Evolutionary conservation across 2,797 vertebrate species (phyloP), one percentile per base, ranked within the genome.

Genomic region (Danionella dracula): DNA sequence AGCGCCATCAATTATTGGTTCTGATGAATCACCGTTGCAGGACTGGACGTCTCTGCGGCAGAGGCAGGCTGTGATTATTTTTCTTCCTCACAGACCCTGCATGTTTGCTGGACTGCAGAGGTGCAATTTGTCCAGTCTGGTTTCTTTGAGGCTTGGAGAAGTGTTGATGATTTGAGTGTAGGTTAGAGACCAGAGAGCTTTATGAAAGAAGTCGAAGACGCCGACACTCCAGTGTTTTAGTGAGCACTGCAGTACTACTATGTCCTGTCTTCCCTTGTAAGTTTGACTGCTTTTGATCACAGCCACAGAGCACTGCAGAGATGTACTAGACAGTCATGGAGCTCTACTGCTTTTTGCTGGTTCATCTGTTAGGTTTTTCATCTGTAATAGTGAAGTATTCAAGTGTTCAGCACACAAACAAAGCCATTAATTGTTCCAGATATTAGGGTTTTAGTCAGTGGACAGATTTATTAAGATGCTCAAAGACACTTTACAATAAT

Each of bases 1-100:
- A 31, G 19, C 15, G 41, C 27, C 49, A 65, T 65, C 40, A 54
- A 13, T 46, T 55, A 29, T 9, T 11, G 19, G 12, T 45, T 15
- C 41, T 65, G 50, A 44, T 64, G 61, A 55, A 45, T 55, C 51
- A 65, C 62, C 15, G 29, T 19, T 35, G 50, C 50, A 0, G 40
- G 10, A 17, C 13, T 16, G 11, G 42, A 38, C 21, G 11, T 29
- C 50, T 65, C 10, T 2, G 37, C 12, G 16, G n/a, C 2, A 19
- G 16, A 7, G 17, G 27, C 49, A 23, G 6, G 12, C 7, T 13
- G 5, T 27, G 19, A 55, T 65, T 45, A 54, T 55, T 65, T 35
- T 65, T 65, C 50, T 35, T 45, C 61, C 35, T 49, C 16, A 10
- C 61, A 45, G 27, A 34, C 13, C 38, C 44, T 38, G 13, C 31